Base-by-base conservation (phyloP, 2,113 vertebrate species). In the Aptenodytes patagonicus region DNA sequence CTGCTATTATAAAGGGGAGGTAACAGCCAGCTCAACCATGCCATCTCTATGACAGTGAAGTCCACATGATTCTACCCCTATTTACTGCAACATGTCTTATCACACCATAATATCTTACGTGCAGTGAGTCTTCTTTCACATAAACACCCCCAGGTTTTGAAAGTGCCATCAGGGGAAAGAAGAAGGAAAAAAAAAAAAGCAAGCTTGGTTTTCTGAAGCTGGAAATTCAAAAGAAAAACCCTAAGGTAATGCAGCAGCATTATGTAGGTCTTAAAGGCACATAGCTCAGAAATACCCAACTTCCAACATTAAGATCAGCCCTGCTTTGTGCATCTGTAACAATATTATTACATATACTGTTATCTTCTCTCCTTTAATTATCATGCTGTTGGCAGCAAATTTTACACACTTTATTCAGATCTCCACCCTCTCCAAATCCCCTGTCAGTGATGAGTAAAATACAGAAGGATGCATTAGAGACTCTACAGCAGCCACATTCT, bases 181-280 rank as follows among this genome's bases (percentile, higher is more conserved):
- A n/a, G 2, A 2, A 42, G 14, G 3, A 7, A 22, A 49, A 44
- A 16, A 29, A 61, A 18, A 46, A 42, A 87, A 66, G 4, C 34
- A 83, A 83, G 61, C 68, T 81, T 79, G 75, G 28, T 72, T 94
- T 95, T 94, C 58, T 90, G 84, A 93, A 93, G 82, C 60, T 96
- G 87, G 46, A 86, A 96, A 96, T 89, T 97, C 84, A 91, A 80
- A 96, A 87, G 94, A 91, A 96, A 95, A 91, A 28, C 84, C 93
- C 93, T 61, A 38, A 93, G 87, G 94, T 86, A 93, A 94, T 81
- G 66, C 40, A 90, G 46, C 52, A 83, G 83, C 52, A 25, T 52
- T 92, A 97, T 79, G 65, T 93, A 83, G 95, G 96, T 95, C 94
- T 97, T 97, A 95, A 97, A 97, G 96, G 89, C 93, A 97, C 84